Evolutionary conservation across 2,113 vertebrate species (phyloP), one percentile per base, ranked within the genome.

Genomic region (Atlantisia rogersi): DNA sequence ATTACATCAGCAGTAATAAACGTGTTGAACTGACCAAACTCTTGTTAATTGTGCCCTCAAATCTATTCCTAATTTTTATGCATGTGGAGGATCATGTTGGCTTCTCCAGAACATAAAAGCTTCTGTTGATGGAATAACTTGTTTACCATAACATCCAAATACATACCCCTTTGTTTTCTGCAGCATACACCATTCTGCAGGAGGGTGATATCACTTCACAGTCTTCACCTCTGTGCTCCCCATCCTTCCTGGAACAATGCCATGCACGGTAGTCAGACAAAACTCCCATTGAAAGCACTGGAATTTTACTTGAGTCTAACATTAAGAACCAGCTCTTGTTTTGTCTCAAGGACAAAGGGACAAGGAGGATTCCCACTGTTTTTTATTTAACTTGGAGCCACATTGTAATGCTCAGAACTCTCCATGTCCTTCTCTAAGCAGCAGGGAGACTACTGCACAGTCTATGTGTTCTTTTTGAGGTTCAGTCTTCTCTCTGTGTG

Each of bases 191-290:
- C 39, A 75, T 76, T 82, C 50, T 91, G 62, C 88, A 94, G 83
- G 62, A 90, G 65, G 35, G 55, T 92, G 65, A 94, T 95, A 93
- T 62, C 67, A 89, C 76, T 82, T 94, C 19, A 2, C 24, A 79
- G 58, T 35, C 65, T 92, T 95, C 78, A 96, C 94, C 95, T 95
- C 48, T 94, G 78, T 94, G 67, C 77, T 94, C 88, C 46, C 56
- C 0, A 0, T 79, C 53, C 69, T 85, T 85, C 37, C 59, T 92
- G 88, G 81, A 84, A 87, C 77, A 92, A 87, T 62, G 53, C 74
- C 10, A 24, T 35, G 77, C 25, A 55, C 0, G 4, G 67, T 76
- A 65, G 67, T 35, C 6, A 21, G 44, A 94, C 83, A 96, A 84
- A 96, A 89, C 52, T 73, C 62, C 52, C 50, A 91, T 89, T 96